Evolutionary conservation across 2,888 invertebrate genomes (phyloP), one percentile per base, ranked within the genome.

Genomic region (Callinectes sapidus): DNA sequence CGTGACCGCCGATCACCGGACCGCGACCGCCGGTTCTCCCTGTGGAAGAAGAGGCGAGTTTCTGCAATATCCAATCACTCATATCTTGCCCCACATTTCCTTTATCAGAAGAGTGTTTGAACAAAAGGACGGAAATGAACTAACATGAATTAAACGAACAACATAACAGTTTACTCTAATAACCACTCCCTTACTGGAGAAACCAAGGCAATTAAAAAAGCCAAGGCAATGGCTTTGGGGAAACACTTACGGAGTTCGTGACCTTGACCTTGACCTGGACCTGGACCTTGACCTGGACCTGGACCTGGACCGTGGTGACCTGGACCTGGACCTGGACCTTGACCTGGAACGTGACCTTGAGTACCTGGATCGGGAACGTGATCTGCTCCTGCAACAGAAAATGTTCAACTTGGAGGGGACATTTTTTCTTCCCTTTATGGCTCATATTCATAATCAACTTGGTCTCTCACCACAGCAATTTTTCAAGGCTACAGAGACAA

Each of bases 261-360:
- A 93, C 85, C 90, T 90, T 13, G 92, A 90, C 55, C 87, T 87
- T 23, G 90, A 92, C 16, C 92, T 39, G 18, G 92, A 92, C 66
- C 89, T 90, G 55, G 93, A 94, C 16, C 92, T 32, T 23, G 92
- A 87, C n/a, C 92, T 35, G 92, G 92, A 86, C 35, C 94, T 91
- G 0, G 91, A 92, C 90, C 88, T 93, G 28, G 94, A 94, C 13
- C 90, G 66, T 0, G 94, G 66, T 0, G 94, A 94, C 32, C 91
- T 88, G 66, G 91, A 91, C 1, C 92, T 86, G n/a, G 92, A 87
- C 55, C 91, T 88, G 85, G 91, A 91, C 1, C 92, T 86, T 16
- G 92, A 87, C 55, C 89, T 90, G 55, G 93, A 94, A 6, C 92
- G 86, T 32, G 92, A 55, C 13, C 92, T 87, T 35, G 94, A 94